Percentiles rank a stretch among this genome's conserved stretches.
phyloP scores from a whole-genome alignment of 2,113 vertebrate genomes.

The Sterrhoptilus dennistouni region DNA sequence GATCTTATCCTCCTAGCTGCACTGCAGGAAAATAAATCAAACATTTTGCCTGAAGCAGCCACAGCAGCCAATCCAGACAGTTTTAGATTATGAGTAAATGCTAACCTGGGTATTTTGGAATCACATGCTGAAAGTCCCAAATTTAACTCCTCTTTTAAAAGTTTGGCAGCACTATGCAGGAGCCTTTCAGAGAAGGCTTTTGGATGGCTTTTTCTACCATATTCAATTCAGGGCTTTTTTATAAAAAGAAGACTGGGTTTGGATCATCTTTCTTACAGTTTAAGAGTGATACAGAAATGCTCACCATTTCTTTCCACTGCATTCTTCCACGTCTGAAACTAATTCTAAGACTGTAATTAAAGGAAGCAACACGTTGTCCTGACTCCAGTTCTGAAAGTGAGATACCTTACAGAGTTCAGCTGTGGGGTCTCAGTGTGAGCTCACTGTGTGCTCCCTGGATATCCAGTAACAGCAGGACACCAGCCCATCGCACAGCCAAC shows the following conservation, averaged over 20 bases:
- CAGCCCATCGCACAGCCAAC: accelerated
- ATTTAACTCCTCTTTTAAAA: neutral
- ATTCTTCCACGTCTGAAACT: neutral
- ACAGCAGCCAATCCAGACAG: neutral
- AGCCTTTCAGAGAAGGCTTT: neutral
- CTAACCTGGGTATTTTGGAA: neutral
- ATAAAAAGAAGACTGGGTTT: neutral
- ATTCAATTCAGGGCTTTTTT: neutral
- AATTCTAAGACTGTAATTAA: neutral
- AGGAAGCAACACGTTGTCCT: neutral
- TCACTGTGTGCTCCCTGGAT: neutral
- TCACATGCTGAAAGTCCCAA: neutral
- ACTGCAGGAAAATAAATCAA: neutral
- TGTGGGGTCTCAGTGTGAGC: neutral
- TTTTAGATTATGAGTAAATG: conserved; percentile 20
- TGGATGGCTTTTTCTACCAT: neutral
- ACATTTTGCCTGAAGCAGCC: neutral
- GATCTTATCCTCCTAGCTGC: neutral
- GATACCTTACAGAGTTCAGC: neutral
- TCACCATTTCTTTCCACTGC: neutral
- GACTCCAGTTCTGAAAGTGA: neutral
- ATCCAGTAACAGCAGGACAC: neutral
- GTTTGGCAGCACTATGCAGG: neutral
- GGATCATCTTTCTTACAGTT: neutral
- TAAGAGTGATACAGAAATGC: neutral